Percentiles rank a stretch among this genome's conserved stretches.
phyloP scores from a whole-genome alignment of 2,113 vertebrate species.

The Cisticola juncidis region DNA sequence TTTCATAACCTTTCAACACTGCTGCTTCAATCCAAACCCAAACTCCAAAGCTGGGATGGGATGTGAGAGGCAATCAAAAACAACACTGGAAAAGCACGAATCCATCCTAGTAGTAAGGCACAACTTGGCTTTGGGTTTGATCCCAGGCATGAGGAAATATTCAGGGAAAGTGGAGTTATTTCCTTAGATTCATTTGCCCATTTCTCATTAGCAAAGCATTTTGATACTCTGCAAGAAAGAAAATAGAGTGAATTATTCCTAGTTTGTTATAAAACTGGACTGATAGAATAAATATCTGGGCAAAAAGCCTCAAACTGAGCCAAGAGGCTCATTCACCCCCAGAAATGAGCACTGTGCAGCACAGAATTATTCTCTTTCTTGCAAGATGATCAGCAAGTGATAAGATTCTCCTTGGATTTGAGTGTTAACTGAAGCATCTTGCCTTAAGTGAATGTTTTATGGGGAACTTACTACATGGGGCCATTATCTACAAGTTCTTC shows the following conservation, averaged over 20 bases:
- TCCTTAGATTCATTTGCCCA: slow-evolving; percentile 45
- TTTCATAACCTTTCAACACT: slow-evolving; percentile 36
- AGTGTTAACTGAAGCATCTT: slow-evolving; percentile 11
- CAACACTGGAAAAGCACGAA: slow-evolving; percentile 6
- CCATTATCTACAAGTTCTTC: neutral
- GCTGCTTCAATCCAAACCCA: slow-evolving; percentile 19
- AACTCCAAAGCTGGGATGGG: slow-evolving; percentile 9
- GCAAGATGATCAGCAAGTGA: neutral
- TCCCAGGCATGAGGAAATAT: slow-evolving; percentile 47
- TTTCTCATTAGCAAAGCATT: slow-evolving; percentile 38
- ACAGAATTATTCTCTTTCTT: neutral
- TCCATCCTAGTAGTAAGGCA: neutral
- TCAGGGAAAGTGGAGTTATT: slow-evolving; percentile 22
- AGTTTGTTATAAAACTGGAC: slow-evolving; percentile 14
- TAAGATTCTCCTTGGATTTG: slow-evolving; percentile 34
- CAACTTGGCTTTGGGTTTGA: slow-evolving; percentile 20
- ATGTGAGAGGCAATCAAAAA: slow-evolving; percentile 41
- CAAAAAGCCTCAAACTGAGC: slow-evolving; percentile 19
- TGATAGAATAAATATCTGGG: slow-evolving; percentile 29
- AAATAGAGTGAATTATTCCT: slow-evolving; percentile 20
- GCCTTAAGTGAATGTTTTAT: neutral
- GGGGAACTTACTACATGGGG: neutral
- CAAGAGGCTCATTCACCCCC: neutral
- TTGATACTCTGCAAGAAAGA: slow-evolving; percentile 8
- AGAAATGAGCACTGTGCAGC: neutral